Base-by-base conservation (phyloP, 2,113 vertebrate species). In the Sapajus apella region DNA sequence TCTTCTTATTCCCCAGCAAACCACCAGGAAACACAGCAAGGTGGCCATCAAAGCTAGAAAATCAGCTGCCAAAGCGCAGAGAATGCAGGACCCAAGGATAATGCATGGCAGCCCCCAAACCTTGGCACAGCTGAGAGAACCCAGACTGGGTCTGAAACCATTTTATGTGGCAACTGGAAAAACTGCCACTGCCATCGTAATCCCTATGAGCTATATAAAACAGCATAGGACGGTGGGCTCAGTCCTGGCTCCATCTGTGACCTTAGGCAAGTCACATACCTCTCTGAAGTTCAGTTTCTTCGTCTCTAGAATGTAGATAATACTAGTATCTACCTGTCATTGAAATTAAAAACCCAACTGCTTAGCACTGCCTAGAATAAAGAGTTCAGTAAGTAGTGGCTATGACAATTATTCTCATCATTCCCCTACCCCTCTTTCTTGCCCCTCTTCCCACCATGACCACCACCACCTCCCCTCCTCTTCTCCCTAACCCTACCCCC, bases 281-380 rank as follows among this genome's bases (percentile, higher is more conserved):
- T 95, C 70, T 77, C 72, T 89, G 79, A 89, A 73, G 32, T 86
- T 96, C 70, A 3, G 6, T 93, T 91, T 84, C 37, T 90, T 86
- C 52, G 27, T 89, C 50, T 94, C 23, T 77, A 61, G 35, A 61
- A 64, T 87, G 52, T 23, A 87, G 43, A 43, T 66, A 61, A 84
- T 70, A 40, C 55, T 56, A 50, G 7, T 64, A 56, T 43, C 55
- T 95, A 88, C 91, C 43, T 75, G 23, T 55, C 76, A 43, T 70
- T 80, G 91, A 56, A 96, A 96, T 95, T 68, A 88, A 98, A 86
- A 35, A 50, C 12, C 35, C 43, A 55, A 75, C 32, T 45, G 52
- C 76, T 58, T 84, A 87, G 56, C 72, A 76, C 25, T 81, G 37
- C 40, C n/a, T 83, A 61, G 52, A 35, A 40, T 75, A 83, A 84